Conservation (phyloP, 2,797 vertebrate genomes). For the Columba guinea region DNA sequence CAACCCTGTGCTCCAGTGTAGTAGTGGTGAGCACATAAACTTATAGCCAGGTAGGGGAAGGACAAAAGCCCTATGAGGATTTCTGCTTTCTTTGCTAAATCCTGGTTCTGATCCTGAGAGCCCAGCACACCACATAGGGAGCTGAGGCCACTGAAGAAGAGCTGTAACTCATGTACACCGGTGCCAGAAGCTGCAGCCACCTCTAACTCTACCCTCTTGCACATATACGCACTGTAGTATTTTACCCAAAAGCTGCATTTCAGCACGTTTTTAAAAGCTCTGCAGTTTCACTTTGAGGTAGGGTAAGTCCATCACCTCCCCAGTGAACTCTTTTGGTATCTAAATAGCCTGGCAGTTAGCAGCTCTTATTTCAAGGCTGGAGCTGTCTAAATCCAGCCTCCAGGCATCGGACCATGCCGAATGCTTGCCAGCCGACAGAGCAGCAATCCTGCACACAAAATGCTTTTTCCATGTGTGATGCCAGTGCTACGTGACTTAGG, state of each 20-base stretch:
- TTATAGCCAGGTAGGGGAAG: background rate
- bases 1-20: background rate
- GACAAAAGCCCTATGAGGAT: background rate
- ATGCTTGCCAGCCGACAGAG: conserved; percentile 14
- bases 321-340: conserved; percentile 27
- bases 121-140: background rate
- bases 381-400: conserved; percentile 39
- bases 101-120: background rate
- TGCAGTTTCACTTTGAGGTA: conserved; percentile 36
- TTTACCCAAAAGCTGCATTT: conserved; percentile 34
- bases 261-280: conserved; percentile 36
- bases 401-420: background rate
- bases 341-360: conserved; percentile 19
- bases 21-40: background rate
- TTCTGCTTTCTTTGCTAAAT: background rate
- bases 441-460: background rate
- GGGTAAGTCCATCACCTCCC: conserved; percentile 21
- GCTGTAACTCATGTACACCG: background rate
- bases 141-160: background rate
- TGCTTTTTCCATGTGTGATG: background rate
- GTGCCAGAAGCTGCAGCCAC: background rate
- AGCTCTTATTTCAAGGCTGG: conserved; percentile 49
- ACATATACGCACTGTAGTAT: background rate
- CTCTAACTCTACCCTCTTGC: background rate
- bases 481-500: background rate